A percentile compares a stretch with the other conserved stretches of the same genome.
These are phyloP conservation scores for Drosophila subpulchrella DNA, from an alignment of 1,140 invertebrate genomes.

Conservation along the genomic window DNA sequence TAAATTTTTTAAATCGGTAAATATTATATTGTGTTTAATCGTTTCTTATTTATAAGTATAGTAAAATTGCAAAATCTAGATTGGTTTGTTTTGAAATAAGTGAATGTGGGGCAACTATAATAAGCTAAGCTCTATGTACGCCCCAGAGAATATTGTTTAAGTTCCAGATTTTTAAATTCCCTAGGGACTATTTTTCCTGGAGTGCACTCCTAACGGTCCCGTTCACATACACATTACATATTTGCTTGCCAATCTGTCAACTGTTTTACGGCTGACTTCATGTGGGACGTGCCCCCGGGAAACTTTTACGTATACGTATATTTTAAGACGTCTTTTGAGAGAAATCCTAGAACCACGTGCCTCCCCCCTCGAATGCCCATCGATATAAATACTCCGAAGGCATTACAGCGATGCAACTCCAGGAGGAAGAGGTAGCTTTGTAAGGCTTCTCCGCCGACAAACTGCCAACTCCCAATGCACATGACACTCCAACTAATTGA, in stretches of 20 bases:
- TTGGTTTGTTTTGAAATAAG: too few relatives aligned
- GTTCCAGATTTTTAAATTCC: neutral
- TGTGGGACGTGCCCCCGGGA: constrained; percentile 2
- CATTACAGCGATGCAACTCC: constrained; percentile 13
- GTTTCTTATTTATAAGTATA: neutral
- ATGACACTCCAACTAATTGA: constrained; percentile 44
- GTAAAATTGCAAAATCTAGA: too few relatives aligned
- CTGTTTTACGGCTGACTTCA: constrained; percentile 26
- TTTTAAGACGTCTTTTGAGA: constrained; percentile 5
- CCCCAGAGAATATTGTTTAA: neutral
- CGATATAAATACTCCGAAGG: neutral
- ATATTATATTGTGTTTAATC: too few relatives aligned
- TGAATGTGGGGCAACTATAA: too few relatives aligned
- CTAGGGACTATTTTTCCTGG: neutral
- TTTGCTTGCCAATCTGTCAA: constrained; percentile 42
- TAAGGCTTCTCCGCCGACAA: constrained; percentile 3
- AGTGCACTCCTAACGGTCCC: neutral
- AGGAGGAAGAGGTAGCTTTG: neutral
- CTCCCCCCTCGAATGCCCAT: neutral
- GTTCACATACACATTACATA: constrained; percentile 15
- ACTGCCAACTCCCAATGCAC: constrained; percentile 21
- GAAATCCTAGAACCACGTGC: constrained; percentile 20
- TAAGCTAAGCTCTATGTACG: too few relatives aligned
- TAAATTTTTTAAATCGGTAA: too few relatives aligned
- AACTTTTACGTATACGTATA: neutral